A percentile compares a stretch with the other conserved stretches of the same genome.
phyloP scores from a whole-genome alignment of 2,888 invertebrate genomes.

The Agrilus cyanescens region DNA sequence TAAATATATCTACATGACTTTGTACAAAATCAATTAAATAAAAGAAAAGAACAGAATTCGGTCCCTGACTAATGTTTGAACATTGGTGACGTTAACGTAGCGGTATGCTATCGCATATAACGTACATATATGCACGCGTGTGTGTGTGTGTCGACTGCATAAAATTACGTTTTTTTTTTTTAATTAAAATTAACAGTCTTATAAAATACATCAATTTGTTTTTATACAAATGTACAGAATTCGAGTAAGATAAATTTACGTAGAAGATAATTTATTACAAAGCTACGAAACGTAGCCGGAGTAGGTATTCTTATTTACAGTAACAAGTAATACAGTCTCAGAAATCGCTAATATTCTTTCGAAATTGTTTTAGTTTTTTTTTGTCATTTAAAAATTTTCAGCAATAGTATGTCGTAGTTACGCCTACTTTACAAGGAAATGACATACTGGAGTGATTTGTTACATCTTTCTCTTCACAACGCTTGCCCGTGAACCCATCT shows the following conservation, averaged over 20 bases:
- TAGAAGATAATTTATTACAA: too few relatives aligned
- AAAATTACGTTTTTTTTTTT: slow-evolving; percentile 9
- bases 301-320: too few relatives aligned
- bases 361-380: too few relatives aligned
- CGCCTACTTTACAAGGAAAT: slow-evolving; percentile 68
- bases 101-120: too few relatives aligned
- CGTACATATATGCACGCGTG: too few relatives aligned
- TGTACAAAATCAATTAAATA: slow-evolving; percentile 31
- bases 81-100: slow-evolving; percentile 11
- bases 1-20: slow-evolving; percentile 38
- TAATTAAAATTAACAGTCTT: slow-evolving; percentile 22
- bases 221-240: slow-evolving; percentile 22
- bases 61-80: slow-evolving; percentile 27
- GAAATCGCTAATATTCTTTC: too few relatives aligned
- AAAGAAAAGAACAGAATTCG: slow-evolving; percentile 24
- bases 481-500: slow-evolving; percentile 66
- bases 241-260: slow-evolving; percentile 6
- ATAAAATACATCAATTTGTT: slow-evolving; percentile 17
- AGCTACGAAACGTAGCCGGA: too few relatives aligned
- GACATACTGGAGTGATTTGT: slow-evolving; percentile 64
- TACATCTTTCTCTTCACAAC: slow-evolving; percentile 71
- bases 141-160: slow-evolving; percentile 5
- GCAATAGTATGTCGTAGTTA: slow-evolving; percentile 67
- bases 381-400: slow-evolving; percentile 21
- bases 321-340: too few relatives aligned